Evolutionary conservation across 2,888 invertebrate genomes (phyloP), one percentile per base, ranked within the genome.

Genomic region (Pachliopta kotzebuea): DNA sequence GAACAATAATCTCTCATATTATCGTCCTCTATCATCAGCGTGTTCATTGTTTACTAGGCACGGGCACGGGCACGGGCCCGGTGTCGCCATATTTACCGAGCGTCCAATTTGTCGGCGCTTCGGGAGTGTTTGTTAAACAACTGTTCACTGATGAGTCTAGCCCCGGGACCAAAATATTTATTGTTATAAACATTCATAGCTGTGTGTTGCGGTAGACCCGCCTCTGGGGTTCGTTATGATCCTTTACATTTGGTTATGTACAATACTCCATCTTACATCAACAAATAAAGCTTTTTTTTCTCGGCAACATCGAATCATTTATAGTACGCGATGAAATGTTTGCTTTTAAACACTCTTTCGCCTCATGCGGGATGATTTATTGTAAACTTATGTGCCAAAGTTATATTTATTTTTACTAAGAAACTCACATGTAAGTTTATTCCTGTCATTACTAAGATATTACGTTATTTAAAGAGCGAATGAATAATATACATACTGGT

Each of bases 101-200:
- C 70, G 74, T 74, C 77, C 78, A 80, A 82, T 83, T 78, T 80
- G 78, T 77, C 74, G 72, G 71, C 73, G 71, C 71, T 72, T 65
- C 67, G 59, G 69, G 71, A 77, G 75, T 80, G 79, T 84, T 84
- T 79, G 79, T 75, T 74, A 73, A 80, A 79, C 80, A 79, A 78
- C 75, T 72, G 76, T 76, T 71, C 67, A 31, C 58, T 73, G 71
- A 71, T 72, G 70, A 71, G 69, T 73, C 58, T 60, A 62, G 67
- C 63, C 56, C 62, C 65, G 60, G 62, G 65, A 62, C 65, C 59
- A 65, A 45, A 70, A 69, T 75, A 76, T 80, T 80, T 80, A 76
- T 78, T 80, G 74, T 78, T 77, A 68, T 74, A 76, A 45, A 69
- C 71, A 70, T 67, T 71, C 67, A 68, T 69, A 70, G 71, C 72